Percentiles rank a stretch among this genome's conserved stretches.
Conservation (phyloP, 2,888 invertebrate genomes). For the Leucoma salicis region DNA sequence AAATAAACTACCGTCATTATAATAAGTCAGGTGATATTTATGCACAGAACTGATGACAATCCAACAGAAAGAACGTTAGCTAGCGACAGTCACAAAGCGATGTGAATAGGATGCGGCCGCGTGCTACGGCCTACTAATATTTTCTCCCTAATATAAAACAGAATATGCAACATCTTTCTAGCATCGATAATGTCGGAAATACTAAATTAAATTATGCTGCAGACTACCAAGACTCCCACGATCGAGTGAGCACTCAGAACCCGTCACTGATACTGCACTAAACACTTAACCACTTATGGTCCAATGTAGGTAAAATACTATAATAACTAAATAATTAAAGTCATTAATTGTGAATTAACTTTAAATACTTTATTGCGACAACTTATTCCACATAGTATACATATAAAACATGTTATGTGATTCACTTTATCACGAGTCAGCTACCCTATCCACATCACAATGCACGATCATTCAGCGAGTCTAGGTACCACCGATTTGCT, state of each 20-base stretch:
- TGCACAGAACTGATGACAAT: slow-evolving; percentile 54
- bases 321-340: slow-evolving; percentile 65
- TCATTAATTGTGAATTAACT: slow-evolving; percentile 74
- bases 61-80: slow-evolving; percentile 37
- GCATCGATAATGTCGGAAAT: background rate
- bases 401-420: slow-evolving; percentile 81
- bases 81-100: slow-evolving; percentile 53
- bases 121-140: slow-evolving; percentile 1
- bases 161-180: background rate
- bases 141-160: background rate
- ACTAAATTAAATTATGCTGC: background rate
- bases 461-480: slow-evolving; percentile 67
- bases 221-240: background rate
- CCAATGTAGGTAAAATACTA: slow-evolving; percentile 49
- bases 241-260: background rate
- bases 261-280: slow-evolving; percentile 21
- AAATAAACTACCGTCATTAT: slow-evolving; percentile 78
- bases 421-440: slow-evolving; percentile 78
- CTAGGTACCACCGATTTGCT: slow-evolving; percentile 55
- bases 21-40: slow-evolving; percentile 69
- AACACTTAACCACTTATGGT: slow-evolving; percentile 35
- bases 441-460: slow-evolving; percentile 81
- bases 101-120: slow-evolving; percentile 59
- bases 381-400: slow-evolving; percentile 81
- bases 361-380: slow-evolving; percentile 82